phyloP scores from a whole-genome alignment of 2,113 vertebrate genomes.

The Paedocypris sp. region DNA sequence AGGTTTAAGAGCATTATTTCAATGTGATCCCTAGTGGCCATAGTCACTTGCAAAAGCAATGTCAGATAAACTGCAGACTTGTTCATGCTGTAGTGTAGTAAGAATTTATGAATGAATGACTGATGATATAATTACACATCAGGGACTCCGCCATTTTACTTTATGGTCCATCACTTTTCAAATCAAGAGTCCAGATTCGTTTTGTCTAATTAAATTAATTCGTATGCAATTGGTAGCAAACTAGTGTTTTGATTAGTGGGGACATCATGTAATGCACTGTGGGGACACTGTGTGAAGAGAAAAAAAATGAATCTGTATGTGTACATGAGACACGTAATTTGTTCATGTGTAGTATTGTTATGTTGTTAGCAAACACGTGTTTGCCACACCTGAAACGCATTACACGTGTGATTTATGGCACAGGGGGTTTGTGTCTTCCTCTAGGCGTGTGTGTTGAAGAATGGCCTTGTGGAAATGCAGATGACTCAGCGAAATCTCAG shows the following conservation, averaged over 20 bases:
- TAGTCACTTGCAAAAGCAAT: not conserved
- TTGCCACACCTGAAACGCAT: too few relatives aligned
- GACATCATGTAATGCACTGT: too few relatives aligned
- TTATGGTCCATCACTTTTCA: too few relatives aligned
- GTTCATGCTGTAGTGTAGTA: conserved; percentile 8
- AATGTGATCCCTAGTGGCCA: too few relatives aligned
- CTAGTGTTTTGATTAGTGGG: too few relatives aligned
- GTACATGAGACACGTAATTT: not conserved
- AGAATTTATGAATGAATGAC: not conserved
- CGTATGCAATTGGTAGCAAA: too few relatives aligned
- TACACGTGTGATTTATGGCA: conserved; percentile 15
- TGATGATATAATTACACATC: conserved; percentile 16
- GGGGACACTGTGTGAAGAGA: not conserved
- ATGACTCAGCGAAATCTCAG: conserved; percentile 57
- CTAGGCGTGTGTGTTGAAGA: conserved; percentile 60
- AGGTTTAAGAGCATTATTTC: too few relatives aligned
- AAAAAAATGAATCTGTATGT: conserved; percentile 4
- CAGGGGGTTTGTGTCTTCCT: conserved; percentile 9
- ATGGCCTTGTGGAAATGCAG: conserved; percentile 64
- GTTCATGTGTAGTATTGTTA: too few relatives aligned
- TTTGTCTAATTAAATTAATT: too few relatives aligned
- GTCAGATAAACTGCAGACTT: conserved; percentile 12
- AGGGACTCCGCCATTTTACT: not conserved
- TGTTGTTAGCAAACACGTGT: too few relatives aligned
- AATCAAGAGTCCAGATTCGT: too few relatives aligned